phyloP scores from a whole-genome alignment of 1,140 invertebrate genomes.

The Diorhabda sublineata region DNA sequence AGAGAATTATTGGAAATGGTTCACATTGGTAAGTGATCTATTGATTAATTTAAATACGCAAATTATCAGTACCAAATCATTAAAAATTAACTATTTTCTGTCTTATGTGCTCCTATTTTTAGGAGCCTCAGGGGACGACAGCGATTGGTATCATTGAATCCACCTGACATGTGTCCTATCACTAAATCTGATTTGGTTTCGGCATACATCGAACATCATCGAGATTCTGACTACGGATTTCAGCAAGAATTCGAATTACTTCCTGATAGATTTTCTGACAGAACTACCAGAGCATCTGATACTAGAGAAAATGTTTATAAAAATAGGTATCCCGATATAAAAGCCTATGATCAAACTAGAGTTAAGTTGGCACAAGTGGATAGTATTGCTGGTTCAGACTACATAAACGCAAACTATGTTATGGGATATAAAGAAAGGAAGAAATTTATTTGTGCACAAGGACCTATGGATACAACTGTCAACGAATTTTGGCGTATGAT shows the following conservation, averaged over 20 bases:
- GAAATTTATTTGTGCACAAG: conserved; percentile 90
- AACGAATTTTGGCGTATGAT: conserved; percentile 97
- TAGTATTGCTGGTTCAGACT: conserved; percentile 75
- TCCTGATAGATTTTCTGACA: conserved; percentile 80
- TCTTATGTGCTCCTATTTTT: conserved; percentile 24
- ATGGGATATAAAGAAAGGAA: conserved; percentile 89
- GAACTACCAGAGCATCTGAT: conserved; percentile 82
- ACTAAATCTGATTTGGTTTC: conserved; percentile 63
- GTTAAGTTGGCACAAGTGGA: conserved; percentile 74
- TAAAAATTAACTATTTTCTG: background rate
- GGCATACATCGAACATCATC: conserved; percentile 73
- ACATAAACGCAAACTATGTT: conserved; percentile 92
- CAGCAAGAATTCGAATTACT: conserved; percentile 82
- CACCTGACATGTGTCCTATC: conserved; percentile 79
- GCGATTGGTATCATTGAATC: conserved; percentile 59
- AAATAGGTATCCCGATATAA: conserved; percentile 86
- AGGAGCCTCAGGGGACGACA: conserved; percentile 62
- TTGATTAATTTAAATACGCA: too few species aligned
- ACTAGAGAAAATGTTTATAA: conserved; percentile 82
- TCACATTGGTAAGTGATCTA: too few species aligned
- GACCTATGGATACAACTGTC: conserved; percentile 88
- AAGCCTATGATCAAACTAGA: conserved; percentile 88
- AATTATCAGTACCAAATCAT: background rate
- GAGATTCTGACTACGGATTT: conserved; percentile 84
- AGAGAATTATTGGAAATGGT: too few species aligned